A percentile compares a stretch with the other conserved stretches of the same genome.
These are phyloP conservation scores for Eulithis testata DNA, from an alignment of 2,888 invertebrate genomes.

Conservation along the genomic window DNA sequence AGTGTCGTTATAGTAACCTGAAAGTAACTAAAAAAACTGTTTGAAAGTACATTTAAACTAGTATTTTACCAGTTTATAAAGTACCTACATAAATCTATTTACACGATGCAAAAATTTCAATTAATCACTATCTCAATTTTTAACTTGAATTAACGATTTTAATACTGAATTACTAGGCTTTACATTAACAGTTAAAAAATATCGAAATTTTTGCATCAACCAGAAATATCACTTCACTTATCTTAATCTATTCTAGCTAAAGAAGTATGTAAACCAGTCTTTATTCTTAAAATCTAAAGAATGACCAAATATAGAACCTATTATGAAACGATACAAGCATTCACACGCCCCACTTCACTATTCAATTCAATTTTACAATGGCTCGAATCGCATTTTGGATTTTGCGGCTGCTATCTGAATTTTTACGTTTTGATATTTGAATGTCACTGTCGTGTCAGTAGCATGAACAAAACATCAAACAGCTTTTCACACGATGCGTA, in stretches of 20 bases:
- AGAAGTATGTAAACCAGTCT: slow-evolving; percentile 74
- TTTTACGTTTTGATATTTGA: no score
- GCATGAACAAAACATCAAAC: no score
- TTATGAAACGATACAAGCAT: slow-evolving; percentile 31
- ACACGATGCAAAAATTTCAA: slow-evolving; percentile 17
- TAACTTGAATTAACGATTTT: not conserved
- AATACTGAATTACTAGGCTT: not conserved
- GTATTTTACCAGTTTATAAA: not conserved
- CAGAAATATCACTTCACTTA: slow-evolving; percentile 37
- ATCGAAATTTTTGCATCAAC: slow-evolving; percentile 33
- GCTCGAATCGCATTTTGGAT: not conserved
- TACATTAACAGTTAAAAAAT: slow-evolving; percentile 1
- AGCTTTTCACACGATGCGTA: no score
- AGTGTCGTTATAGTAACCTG: no score
- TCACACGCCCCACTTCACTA: slow-evolving; percentile 30
- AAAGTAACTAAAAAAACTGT: no score
- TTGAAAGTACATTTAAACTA: not conserved
- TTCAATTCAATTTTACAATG: not conserved
- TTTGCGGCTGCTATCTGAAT: not conserved
- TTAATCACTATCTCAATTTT: not conserved
- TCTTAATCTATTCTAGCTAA: slow-evolving; percentile 36
- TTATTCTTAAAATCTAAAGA: slow-evolving; percentile 59
- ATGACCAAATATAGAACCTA: slow-evolving; percentile 36
- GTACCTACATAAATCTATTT: not conserved
- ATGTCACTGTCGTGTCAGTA: no score